phyloP scores from a whole-genome alignment of 2,797 vertebrate genomes.

The Parauchenoglanis punctatus region DNA sequence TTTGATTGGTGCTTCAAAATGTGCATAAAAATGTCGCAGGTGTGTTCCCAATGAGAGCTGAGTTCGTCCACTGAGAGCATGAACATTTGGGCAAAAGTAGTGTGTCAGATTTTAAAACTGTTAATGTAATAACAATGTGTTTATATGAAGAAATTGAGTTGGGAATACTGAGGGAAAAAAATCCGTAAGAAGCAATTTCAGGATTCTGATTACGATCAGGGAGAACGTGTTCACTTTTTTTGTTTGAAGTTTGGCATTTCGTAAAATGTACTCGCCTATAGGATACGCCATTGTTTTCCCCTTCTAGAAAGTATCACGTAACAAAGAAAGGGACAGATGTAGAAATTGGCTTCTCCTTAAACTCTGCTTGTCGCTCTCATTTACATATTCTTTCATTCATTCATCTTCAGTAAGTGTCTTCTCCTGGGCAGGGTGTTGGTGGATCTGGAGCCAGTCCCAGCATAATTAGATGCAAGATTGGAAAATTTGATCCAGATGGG shows the following conservation, averaged over 20 bases:
- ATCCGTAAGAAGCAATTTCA: not conserved
- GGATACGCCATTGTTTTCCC: not conserved
- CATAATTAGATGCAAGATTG: not conserved
- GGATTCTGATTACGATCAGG: not conserved
- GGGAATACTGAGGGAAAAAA: not conserved
- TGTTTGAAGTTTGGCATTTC: not conserved
- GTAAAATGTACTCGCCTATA: not conserved
- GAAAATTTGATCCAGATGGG: not conserved
- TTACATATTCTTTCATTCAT: not conserved
- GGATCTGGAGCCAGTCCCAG: not conserved
- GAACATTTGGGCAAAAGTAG: not conserved
- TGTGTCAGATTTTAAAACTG: not conserved
- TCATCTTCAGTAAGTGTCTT: not conserved
- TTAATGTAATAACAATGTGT: not conserved
- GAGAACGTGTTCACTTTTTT: not conserved
- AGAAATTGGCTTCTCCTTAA: not conserved
- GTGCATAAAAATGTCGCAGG: not conserved
- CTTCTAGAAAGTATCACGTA: not conserved
- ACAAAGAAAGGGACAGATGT: not conserved
- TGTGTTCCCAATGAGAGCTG: not conserved
- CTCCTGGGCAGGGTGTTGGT: not conserved
- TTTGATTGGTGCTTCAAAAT: slow-evolving; percentile 3
- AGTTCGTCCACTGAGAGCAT: not conserved
- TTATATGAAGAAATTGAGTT: too few species aligned
- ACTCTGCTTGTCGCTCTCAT: not conserved